Percentiles rank a stretch among this genome's conserved stretches.
Conservation (phyloP, 2,113 vertebrate genomes). For the Stegastes partitus region DNA sequence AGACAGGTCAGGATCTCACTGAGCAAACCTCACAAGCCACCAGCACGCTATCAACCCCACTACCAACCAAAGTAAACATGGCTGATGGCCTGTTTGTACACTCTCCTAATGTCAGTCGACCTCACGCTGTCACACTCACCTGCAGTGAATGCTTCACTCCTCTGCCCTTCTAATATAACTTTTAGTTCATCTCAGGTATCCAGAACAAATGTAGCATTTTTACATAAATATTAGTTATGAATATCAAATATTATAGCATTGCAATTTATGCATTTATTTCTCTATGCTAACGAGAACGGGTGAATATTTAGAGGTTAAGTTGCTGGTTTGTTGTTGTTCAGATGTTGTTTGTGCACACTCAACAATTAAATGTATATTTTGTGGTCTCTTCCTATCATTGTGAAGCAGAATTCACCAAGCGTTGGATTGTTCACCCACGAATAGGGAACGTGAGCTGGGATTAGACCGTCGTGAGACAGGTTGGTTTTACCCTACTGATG, state of each 20-base stretch:
- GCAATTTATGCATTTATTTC: background rate
- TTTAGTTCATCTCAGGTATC: background rate
- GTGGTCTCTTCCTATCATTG: too few species aligned
- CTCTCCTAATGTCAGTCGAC: background rate
- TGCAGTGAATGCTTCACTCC: background rate
- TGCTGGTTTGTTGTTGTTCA: too few species aligned
- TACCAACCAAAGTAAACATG: slow-evolving; percentile 22
- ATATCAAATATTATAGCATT: background rate
- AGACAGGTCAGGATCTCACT: slow-evolving; percentile 86
- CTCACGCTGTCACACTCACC: slow-evolving; percentile 17
- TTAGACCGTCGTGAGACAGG: too few species aligned
- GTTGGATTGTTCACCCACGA: too few species aligned
- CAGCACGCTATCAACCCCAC: slow-evolving; percentile 43
- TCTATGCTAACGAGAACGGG: too few species aligned
- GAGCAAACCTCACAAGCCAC: slow-evolving; percentile 76
- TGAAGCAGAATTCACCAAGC: too few species aligned
- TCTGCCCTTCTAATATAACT: background rate
- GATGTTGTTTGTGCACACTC: too few species aligned
- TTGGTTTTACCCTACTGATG: too few species aligned
- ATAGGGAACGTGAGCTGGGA: too few species aligned
- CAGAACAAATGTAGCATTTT: background rate
- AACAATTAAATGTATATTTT: too few species aligned
- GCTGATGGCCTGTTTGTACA: background rate
- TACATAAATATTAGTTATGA: background rate
- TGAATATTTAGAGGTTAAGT: too few species aligned